Conservation (phyloP, 2,113 vertebrate species). For the Syngnathoides biaculeatus region DNA sequence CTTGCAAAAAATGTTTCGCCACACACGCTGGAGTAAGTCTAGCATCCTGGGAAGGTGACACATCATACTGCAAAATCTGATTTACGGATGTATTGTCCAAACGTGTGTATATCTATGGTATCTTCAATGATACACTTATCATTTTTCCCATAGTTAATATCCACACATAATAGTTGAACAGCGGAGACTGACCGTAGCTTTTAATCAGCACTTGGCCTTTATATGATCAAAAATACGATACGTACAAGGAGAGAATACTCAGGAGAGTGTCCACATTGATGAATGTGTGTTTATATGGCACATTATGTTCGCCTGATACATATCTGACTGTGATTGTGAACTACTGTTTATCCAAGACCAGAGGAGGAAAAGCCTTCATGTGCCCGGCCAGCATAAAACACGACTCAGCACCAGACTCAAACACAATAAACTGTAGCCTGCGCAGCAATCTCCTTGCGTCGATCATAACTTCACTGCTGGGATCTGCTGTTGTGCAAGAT, state of each 20-base stretch:
- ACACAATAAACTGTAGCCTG: conserved; percentile 55
- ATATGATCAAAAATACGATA: conserved; percentile 10
- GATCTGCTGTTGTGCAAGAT: conserved; percentile 38
- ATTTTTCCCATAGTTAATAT: neutral
- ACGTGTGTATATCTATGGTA: too few species aligned
- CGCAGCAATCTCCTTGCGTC: conserved; percentile 27
- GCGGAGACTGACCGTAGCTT: neutral
- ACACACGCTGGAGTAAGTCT: too few species aligned
- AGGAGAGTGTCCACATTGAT: conserved; percentile 37
- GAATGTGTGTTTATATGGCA: conserved; percentile 49
- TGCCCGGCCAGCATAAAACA: conserved; percentile 49
- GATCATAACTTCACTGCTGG: conserved; percentile 21
- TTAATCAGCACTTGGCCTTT: conserved; percentile 33
- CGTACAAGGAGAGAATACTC: neutral
- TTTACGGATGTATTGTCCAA: too few species aligned
- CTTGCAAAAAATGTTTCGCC: too few species aligned
- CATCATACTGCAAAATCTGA: too few species aligned
- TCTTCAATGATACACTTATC: too few species aligned
- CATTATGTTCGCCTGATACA: conserved; percentile 22
- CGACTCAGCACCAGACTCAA: conserved; percentile 50
- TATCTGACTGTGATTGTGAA: conserved; percentile 41
- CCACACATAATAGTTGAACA: neutral
- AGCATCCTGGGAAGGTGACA: too few species aligned
- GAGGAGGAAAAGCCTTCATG: conserved; percentile 67
- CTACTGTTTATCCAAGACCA: conserved; percentile 60